These are phyloP conservation scores for Aromia moschata DNA, from an alignment of 2,888 invertebrate species.

Conservation along the genomic window DNA sequence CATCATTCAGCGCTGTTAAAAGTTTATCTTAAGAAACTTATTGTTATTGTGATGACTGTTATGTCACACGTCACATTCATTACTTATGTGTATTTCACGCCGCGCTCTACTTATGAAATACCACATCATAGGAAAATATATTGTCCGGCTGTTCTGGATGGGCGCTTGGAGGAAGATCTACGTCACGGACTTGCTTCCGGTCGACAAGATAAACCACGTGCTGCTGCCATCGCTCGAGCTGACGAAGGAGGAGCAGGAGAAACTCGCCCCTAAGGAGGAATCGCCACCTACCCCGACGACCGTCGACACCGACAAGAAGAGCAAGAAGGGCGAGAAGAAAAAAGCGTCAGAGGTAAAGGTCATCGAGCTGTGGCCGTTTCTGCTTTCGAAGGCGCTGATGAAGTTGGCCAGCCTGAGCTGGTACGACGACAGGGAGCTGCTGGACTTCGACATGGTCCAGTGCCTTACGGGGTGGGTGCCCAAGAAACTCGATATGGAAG, in stretches of 20 bases:
- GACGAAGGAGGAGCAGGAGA: neutral
- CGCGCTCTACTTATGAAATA: too few species aligned
- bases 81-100: too few species aligned
- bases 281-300: neutral
- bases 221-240: conserved; percentile 56
- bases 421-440: conserved; percentile 54
- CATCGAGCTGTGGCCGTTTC: conserved; percentile 63
- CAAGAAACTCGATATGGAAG: conserved; percentile 47
- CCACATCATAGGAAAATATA: conserved; percentile 67
- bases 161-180: conserved; percentile 64
- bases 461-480: conserved; percentile 64
- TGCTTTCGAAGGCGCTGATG: conserved; percentile 63
- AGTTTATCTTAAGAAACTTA: too few species aligned
- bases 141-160: conserved; percentile 63
- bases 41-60: too few species aligned
- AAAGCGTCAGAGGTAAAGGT: conserved; percentile 38
- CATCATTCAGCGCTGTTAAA: too few species aligned
- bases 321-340: neutral
- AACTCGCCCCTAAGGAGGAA: neutral
- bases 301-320: neutral
- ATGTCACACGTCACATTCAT: too few species aligned
- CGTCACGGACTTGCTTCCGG: conserved; percentile 64
- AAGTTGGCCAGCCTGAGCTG: conserved; percentile 62
- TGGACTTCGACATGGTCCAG: conserved; percentile 61
- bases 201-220: conserved; percentile 55